These are phyloP conservation scores for Myanophis thanlyinensis DNA, from an alignment of 2,113 vertebrate genomes.

Conservation along the genomic window DNA sequence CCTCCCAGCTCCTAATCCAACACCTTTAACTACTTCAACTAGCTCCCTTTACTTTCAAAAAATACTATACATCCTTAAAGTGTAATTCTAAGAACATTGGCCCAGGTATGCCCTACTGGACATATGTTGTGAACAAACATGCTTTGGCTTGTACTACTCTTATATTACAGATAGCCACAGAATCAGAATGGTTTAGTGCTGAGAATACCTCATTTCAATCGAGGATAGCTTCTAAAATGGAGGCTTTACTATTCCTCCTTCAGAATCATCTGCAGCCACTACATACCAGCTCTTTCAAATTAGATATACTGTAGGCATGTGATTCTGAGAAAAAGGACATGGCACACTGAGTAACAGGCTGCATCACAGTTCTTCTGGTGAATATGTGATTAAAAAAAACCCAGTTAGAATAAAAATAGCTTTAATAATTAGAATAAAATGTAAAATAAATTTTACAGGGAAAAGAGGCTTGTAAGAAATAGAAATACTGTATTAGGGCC, in stretches of 20 bases:
- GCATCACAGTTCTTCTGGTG: background rate
- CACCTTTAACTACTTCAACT: background rate
- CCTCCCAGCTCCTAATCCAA: background rate
- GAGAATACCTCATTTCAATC: background rate
- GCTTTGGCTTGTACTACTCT: background rate
- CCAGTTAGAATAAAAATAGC: constrained; percentile 5
- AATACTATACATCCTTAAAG: background rate
- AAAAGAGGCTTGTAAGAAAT: background rate
- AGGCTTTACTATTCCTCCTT: background rate
- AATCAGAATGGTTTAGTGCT: background rate
- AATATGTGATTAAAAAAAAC: background rate
- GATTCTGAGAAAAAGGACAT: background rate
- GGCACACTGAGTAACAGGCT: background rate
- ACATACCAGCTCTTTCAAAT: background rate
- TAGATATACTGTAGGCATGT: background rate
- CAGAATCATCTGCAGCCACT: background rate
- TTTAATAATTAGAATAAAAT: background rate
- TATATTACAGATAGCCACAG: background rate
- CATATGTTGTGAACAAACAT: background rate
- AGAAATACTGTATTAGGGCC: background rate
- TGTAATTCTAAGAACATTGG: background rate
- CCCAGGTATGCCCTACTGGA: background rate
- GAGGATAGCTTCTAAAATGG: background rate
- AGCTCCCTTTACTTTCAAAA: background rate
- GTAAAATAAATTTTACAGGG: background rate